Evolutionary conservation across 2,113 vertebrate species (phyloP).

Genomic region (Odocoileus hemionus): DNA sequence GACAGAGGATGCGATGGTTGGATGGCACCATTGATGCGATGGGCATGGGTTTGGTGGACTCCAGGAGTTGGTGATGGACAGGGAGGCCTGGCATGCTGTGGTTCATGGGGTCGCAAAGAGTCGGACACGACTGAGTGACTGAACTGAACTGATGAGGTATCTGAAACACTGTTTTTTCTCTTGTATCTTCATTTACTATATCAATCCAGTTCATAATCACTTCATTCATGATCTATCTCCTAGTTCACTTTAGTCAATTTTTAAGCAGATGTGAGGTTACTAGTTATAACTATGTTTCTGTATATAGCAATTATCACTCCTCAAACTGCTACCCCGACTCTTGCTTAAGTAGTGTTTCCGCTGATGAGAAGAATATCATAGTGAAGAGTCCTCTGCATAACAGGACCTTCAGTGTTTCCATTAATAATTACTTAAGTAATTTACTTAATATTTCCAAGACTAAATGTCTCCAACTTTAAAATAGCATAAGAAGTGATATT

Average conservation of each 20-base stretch:
- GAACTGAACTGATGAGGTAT: neutral
- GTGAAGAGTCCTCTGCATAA: neutral
- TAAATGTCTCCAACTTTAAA: neutral
- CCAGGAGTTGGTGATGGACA: neutral
- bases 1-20: neutral
- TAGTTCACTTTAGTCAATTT: neutral
- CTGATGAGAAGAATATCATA: neutral
- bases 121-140: fast-evolving
- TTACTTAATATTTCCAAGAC: neutral
- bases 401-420: neutral
- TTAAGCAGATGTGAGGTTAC: neutral
- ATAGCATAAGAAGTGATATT: neutral
- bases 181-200: neutral
- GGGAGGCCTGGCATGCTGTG: neutral
- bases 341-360: neutral
- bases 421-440: neutral
- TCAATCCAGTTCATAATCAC: neutral
- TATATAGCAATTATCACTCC: neutral
- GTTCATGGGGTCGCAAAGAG: neutral
- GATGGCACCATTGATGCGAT: neutral
- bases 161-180: neutral
- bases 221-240: neutral
- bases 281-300: neutral
- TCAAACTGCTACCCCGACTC: neutral
- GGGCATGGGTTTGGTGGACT: neutral